Evolutionary conservation across 2,888 invertebrate genomes (phyloP).

Genomic region (Eurytoma californica): DNA sequence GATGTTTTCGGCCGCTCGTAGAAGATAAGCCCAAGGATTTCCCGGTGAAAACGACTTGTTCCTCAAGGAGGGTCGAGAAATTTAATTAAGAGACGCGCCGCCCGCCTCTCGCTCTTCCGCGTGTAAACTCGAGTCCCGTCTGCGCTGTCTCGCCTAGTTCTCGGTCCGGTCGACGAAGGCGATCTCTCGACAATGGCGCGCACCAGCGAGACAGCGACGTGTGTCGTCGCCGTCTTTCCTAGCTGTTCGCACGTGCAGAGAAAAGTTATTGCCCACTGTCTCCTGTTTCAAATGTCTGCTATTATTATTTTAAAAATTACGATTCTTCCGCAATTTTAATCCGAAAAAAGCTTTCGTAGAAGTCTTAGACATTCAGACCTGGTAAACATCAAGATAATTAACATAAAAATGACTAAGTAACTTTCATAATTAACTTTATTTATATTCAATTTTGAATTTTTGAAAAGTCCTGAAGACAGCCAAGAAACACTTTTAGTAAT

Average conservation of each 20-base stretch:
- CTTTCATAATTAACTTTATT: no score
- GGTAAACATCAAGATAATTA: background rate
- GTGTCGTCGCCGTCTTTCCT: background rate
- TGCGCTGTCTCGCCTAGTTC: slow-evolving; percentile 15
- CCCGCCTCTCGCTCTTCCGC: slow-evolving; percentile 21
- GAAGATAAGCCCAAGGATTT: slow-evolving; percentile 52
- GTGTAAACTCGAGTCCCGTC: slow-evolving; percentile 32
- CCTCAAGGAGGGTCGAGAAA: slow-evolving; percentile 65
- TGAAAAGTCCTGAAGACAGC: no score
- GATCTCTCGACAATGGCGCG: slow-evolving; percentile 6
- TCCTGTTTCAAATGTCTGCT: background rate
- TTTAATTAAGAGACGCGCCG: slow-evolving; percentile 63
- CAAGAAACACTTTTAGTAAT: no score
- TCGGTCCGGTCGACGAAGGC: background rate
- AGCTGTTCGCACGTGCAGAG: no score
- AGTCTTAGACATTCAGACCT: no score
- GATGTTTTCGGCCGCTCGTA: slow-evolving; percentile 26
- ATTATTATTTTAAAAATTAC: no score
- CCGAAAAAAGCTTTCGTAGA: no score
- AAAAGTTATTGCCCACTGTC: no score
- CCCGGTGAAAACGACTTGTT: slow-evolving; percentile 44
- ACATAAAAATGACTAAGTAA: no score
- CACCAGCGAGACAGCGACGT: background rate
- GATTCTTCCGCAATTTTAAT: no score
- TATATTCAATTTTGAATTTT: no score